phyloP scores from a whole-genome alignment of 2,113 vertebrate species.

The Nothoprocta pentlandii region DNA sequence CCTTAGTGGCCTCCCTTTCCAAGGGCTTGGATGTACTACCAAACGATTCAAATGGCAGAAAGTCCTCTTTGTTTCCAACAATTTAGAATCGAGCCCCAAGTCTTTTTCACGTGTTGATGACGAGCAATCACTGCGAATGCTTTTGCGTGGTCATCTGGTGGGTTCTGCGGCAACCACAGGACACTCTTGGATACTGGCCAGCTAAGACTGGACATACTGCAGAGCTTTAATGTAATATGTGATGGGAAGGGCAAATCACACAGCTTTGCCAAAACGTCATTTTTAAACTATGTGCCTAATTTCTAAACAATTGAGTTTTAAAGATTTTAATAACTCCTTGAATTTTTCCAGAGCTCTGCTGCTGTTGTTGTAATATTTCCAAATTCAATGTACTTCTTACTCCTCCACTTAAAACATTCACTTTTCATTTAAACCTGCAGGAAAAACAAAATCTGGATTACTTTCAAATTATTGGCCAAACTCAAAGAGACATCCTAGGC shows the following conservation, averaged over 20 bases:
- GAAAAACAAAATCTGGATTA: slow-evolving; percentile 68
- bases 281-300: slow-evolving; percentile 32
- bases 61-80: not conserved
- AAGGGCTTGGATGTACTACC: not conserved
- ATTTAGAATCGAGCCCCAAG: not conserved
- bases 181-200: not conserved
- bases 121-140: not conserved
- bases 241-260: slow-evolving; percentile 3
- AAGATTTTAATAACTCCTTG: slow-evolving; percentile 44
- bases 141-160: not conserved
- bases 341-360: slow-evolving; percentile 62
- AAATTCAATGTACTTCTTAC: slow-evolving; percentile 41
- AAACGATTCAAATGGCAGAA: not conserved
- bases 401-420: slow-evolving; percentile 55
- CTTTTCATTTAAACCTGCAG: slow-evolving; percentile 63
- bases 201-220: not conserved
- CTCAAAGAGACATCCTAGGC: slow-evolving; percentile 62
- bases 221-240: not conserved
- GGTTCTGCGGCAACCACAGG: not conserved
- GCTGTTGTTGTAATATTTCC: slow-evolving; percentile 52
- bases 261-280: slow-evolving; percentile 13
- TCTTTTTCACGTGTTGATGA: not conserved
- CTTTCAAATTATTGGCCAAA: slow-evolving; percentile 62
- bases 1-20: not conserved
- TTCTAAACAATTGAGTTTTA: slow-evolving; percentile 63